Percentiles rank a stretch among this genome's conserved stretches.
These are phyloP conservation scores for Yoshiicerus persimilis DNA, from an alignment of 1,140 invertebrate species.

Conservation along the genomic window DNA sequence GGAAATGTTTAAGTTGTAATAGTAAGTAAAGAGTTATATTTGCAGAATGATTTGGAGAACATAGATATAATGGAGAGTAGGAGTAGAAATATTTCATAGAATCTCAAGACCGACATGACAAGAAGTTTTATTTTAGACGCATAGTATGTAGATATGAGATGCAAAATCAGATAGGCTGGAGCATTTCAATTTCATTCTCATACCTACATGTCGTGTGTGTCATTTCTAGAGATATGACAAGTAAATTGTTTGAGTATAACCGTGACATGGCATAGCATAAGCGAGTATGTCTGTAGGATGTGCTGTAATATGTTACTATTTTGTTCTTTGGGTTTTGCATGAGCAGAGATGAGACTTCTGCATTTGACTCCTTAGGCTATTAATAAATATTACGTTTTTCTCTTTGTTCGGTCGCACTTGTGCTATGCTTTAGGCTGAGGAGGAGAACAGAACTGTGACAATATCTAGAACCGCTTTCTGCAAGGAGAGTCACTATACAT, in stretches of 20 bases:
- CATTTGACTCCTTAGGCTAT: slow-evolving; percentile 6
- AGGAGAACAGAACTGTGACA: neutral
- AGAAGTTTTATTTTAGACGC: neutral
- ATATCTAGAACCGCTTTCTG: neutral
- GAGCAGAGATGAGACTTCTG: slow-evolving; percentile 9
- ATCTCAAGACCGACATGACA: neutral
- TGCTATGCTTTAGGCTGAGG: neutral
- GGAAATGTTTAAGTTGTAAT: neutral
- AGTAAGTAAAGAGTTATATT: neutral
- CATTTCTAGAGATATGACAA: slow-evolving; percentile 14
- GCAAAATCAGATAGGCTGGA: slow-evolving; percentile 4
- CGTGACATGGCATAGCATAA: neutral
- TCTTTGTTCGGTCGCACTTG: neutral
- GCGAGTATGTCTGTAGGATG: neutral
- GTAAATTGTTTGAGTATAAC: neutral
- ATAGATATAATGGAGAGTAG: neutral
- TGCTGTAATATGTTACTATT: neutral
- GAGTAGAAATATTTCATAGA: neutral
- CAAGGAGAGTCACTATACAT: neutral
- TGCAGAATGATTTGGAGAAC: neutral
- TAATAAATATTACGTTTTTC: slow-evolving; percentile 13
- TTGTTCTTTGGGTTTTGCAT: slow-evolving; percentile 12
- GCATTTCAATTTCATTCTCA: slow-evolving; percentile 17
- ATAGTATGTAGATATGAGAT: neutral
- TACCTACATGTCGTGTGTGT: slow-evolving; percentile 5